Percentiles rank a stretch among this genome's conserved stretches.
Evolutionary conservation across 2,797 vertebrate species (phyloP).

Genomic region (Catostomus latipinnis): DNA sequence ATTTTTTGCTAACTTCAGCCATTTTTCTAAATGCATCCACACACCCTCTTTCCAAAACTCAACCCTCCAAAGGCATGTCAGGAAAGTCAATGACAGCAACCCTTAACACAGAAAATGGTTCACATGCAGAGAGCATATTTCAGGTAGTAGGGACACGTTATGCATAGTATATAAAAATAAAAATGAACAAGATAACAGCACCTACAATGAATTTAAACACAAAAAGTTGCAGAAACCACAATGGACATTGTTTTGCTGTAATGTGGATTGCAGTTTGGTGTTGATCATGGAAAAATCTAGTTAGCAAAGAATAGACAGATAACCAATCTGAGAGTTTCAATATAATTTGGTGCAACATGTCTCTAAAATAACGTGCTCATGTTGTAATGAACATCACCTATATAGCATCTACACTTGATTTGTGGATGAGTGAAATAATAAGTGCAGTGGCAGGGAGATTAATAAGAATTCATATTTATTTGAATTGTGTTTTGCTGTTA

Average conservation of each 20-base stretch:
- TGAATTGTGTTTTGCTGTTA: conserved; percentile 49
- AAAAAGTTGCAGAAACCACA: neutral
- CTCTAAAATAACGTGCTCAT: neutral
- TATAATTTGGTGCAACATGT: neutral
- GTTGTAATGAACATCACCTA: conserved; percentile 35
- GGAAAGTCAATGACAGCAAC: too few relatives aligned
- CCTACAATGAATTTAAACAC: neutral
- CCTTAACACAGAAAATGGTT: too few relatives aligned
- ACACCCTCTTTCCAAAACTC: too few relatives aligned
- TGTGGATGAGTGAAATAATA: conserved; percentile 43
- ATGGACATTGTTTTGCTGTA: conserved; percentile 1
- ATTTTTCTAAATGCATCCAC: too few relatives aligned
- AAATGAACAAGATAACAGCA: too few relatives aligned
- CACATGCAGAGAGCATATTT: too few relatives aligned
- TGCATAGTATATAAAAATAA: too few relatives aligned
- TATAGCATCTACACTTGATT: conserved; percentile 40
- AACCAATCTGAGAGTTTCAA: neutral
- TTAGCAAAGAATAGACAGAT: neutral
- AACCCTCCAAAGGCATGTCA: too few relatives aligned
- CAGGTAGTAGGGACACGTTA: too few relatives aligned
- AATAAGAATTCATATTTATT: conserved; percentile 60
- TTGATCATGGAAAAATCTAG: conserved; percentile 5
- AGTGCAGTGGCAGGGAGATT: conserved; percentile 41
- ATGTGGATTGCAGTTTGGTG: neutral
- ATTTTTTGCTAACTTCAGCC: too few relatives aligned